phyloP scores from a whole-genome alignment of 2,113 vertebrate species.

The Prietella phreatophila region DNA sequence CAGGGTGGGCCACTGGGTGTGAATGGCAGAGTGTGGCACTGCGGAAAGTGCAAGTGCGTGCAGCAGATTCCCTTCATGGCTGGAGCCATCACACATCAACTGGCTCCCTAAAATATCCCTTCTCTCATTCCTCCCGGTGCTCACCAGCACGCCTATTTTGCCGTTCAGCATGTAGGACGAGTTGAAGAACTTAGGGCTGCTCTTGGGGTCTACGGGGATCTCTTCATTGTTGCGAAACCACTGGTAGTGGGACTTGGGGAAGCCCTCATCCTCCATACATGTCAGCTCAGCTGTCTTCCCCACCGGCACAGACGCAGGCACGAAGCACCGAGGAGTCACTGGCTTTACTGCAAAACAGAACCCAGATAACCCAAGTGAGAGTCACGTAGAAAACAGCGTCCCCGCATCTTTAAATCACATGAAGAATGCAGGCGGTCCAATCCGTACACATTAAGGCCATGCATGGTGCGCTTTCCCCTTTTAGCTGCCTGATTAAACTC shows the following conservation, averaged over 20 bases:
- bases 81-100: conserved; percentile 71
- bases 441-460: conserved; percentile 55
- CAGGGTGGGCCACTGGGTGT: conserved; percentile 38
- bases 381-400: background rate
- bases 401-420: background rate
- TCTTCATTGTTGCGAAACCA: conserved; percentile 89
- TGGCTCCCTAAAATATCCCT: conserved; percentile 76
- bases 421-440: background rate
- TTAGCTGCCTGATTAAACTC: conserved; percentile 69
- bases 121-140: conserved; percentile 52
- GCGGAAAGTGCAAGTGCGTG: conserved; percentile 73
- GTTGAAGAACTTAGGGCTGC: conserved; percentile 79
- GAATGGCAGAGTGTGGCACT: conserved; percentile 48
- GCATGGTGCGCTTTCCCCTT: conserved; percentile 68
- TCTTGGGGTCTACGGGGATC: conserved; percentile 79
- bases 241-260: conserved; percentile 86
- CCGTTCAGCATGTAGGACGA: conserved; percentile 83
- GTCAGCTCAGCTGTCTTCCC: conserved; percentile 86
- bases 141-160: conserved; percentile 87
- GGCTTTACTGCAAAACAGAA: conserved; percentile 81
- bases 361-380: background rate
- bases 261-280: conserved; percentile 87
- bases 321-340: conserved; percentile 82
- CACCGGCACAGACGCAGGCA: conserved; percentile 90
- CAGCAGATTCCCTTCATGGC: conserved; percentile 72